Evolutionary conservation across 2,113 vertebrate species (phyloP).

Genomic region (Dicentrarchus labrax): DNA sequence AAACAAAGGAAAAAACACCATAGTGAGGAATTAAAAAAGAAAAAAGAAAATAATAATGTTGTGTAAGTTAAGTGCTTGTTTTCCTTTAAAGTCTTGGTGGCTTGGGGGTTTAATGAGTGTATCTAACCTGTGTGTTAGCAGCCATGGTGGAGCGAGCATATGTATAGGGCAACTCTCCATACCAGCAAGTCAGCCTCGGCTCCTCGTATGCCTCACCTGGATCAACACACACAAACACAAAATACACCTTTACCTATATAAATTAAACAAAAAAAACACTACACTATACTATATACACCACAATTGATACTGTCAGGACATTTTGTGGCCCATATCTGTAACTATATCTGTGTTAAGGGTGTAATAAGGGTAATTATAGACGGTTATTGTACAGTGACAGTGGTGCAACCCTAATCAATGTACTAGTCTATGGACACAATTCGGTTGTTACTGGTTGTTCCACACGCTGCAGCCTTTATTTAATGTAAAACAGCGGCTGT

Average conservation of each 20-base stretch:
- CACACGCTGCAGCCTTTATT: background rate
- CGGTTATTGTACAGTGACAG: too few species aligned
- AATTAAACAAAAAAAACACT: too few species aligned
- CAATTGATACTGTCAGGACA: background rate
- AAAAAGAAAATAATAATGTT: conserved; percentile 8
- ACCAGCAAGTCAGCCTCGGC: conserved; percentile 95
- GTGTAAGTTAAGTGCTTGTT: background rate
- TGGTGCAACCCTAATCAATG: too few species aligned
- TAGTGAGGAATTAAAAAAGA: background rate
- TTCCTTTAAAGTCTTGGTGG: background rate
- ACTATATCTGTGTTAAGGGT: too few species aligned
- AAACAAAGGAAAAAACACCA: background rate
- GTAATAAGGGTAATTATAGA: too few species aligned
- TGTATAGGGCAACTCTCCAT: conserved; percentile 93
- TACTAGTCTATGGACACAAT: too few species aligned
- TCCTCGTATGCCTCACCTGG: conserved; percentile 90
- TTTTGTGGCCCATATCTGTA: background rate
- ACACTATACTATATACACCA: too few species aligned
- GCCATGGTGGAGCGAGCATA: conserved; percentile 92
- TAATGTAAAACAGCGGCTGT: background rate
- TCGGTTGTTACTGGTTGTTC: background rate
- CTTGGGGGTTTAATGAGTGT: background rate
- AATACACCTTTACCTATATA: background rate
- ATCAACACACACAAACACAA: conserved; percentile 61
- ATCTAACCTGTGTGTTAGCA: conserved; percentile 89